These are phyloP conservation scores for Orthosia gothica DNA, from an alignment of 2,888 invertebrate species.

Conservation along the genomic window DNA sequence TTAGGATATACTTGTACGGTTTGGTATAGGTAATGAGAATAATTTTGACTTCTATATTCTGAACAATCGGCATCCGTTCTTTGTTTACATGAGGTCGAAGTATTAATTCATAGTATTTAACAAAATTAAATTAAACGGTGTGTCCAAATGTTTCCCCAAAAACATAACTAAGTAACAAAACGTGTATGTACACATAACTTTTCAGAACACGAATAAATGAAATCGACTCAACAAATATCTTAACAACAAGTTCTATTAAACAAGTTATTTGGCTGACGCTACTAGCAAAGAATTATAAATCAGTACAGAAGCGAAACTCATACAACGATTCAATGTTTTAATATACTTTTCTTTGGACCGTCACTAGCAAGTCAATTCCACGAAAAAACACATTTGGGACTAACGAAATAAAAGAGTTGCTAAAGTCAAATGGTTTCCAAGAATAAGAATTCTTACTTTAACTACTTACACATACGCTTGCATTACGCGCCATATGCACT, in stretches of 20 bases:
- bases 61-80: no score
- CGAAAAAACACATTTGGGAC: no score
- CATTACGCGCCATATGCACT: no score
- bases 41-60: no score
- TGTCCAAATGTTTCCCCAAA: not conserved
- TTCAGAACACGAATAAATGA: constrained; percentile 48
- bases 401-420: no score
- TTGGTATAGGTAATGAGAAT: no score
- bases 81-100: no score
- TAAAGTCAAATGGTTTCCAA: no score
- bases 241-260: constrained; percentile 56
- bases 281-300: constrained; percentile 24
- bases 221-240: constrained; percentile 59
- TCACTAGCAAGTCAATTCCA: not conserved
- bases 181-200: constrained; percentile 32
- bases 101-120: not conserved
- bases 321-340: not conserved
- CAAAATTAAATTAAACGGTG: constrained; percentile 2
- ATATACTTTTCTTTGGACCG: not conserved
- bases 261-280: constrained; percentile 63
- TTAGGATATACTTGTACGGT: no score
- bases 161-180: constrained; percentile 28
- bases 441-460: not conserved
- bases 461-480: no score
- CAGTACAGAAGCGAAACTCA: constrained; percentile 1